Evolutionary conservation across 2,797 vertebrate genomes (phyloP).

Genomic region (Sebastes variabilis): DNA sequence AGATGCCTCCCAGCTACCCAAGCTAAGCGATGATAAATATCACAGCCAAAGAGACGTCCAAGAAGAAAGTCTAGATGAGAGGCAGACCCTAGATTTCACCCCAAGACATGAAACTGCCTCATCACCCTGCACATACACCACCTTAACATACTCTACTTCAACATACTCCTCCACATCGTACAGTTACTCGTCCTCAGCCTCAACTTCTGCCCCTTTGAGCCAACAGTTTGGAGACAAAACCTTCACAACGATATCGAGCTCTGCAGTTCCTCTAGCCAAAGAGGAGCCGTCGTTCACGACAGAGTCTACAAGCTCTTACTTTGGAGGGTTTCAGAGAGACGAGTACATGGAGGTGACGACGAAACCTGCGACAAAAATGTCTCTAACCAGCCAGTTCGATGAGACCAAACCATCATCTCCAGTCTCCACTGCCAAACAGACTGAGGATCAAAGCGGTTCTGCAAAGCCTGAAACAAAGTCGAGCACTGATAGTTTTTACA

Average conservation of each 20-base stretch:
- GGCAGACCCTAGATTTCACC: constrained; percentile 21
- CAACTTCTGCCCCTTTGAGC: constrained; percentile 78
- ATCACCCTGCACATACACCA: constrained; percentile 74
- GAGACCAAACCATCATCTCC: constrained; percentile 76
- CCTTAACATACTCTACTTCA: constrained; percentile 71
- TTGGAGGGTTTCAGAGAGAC: constrained; percentile 82
- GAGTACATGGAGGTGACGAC: constrained; percentile 92
- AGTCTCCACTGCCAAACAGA: constrained; percentile 67
- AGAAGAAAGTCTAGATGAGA: constrained; percentile 39
- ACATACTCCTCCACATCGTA: constrained; percentile 71
- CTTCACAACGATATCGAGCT: constrained; percentile 50
- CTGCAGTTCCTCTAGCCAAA: constrained; percentile 70
- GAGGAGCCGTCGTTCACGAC: constrained; percentile 77
- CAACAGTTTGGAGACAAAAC: constrained; percentile 68
- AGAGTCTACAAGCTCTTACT: constrained; percentile 73
- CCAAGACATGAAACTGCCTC: constrained; percentile 67
- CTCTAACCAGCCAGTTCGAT: constrained; percentile 76
- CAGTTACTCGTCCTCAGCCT: constrained; percentile 75
- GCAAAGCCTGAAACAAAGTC: constrained; percentile 74
- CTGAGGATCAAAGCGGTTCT: constrained; percentile 64
- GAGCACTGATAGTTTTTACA: constrained; percentile 72
- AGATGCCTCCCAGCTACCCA: constrained; percentile 37
- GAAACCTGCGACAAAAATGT: constrained; percentile 79
- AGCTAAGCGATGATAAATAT: constrained; percentile 52
- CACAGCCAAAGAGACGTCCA: constrained; percentile 55